Evolutionary conservation across 2,888 invertebrate species (phyloP), one percentile per base, ranked within the genome.

Genomic region (Zelleria hepariella): DNA sequence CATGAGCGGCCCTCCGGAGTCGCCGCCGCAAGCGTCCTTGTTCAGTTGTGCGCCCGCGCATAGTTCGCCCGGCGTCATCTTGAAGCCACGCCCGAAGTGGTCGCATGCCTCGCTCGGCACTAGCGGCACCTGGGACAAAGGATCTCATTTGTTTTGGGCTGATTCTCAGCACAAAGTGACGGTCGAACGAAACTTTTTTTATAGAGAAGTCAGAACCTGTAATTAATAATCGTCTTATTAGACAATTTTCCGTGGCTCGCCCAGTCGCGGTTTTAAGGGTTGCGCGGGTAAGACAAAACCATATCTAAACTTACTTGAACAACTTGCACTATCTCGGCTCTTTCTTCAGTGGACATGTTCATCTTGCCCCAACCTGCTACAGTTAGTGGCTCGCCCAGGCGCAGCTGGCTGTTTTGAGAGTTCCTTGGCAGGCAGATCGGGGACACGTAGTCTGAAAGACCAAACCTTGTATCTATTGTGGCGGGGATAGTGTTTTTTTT

Each of bases 1-100:
- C 82, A 86, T 84, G 1, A 87, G 74, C 24, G 92, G 92, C 5
- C 92, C 92, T 5, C 92, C 93, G 0, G 91, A 91, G 67, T 93
- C 92, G 0, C 92, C 92, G 0, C 82, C 86, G 62, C 92, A 92
- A 0, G 92, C 90, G 66, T 92, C 92, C 60, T 88, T 82, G 58
- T 91, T 91, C 0, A 74, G 66, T 55, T 82, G 78, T 25, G 91
- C 91, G 8, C 92, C 92, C 0, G 90, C 91, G 68, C 91, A 91
- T 65, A 91, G 75, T 65, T 90, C 89, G 0, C 78, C 75, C 0
- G 70, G 60, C 0, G 66, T 60, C 42, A 84, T 60, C 57, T 71
- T 75, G 62, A 83, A 84, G 1, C 69, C 67, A 54, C 72, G 71
- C 10, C 78, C 78, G 55, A 84, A 80, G 20, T 72, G 65, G 27